Base-by-base conservation (phyloP, 2,888 invertebrate species). In the Amphiduros pacificus region DNA sequence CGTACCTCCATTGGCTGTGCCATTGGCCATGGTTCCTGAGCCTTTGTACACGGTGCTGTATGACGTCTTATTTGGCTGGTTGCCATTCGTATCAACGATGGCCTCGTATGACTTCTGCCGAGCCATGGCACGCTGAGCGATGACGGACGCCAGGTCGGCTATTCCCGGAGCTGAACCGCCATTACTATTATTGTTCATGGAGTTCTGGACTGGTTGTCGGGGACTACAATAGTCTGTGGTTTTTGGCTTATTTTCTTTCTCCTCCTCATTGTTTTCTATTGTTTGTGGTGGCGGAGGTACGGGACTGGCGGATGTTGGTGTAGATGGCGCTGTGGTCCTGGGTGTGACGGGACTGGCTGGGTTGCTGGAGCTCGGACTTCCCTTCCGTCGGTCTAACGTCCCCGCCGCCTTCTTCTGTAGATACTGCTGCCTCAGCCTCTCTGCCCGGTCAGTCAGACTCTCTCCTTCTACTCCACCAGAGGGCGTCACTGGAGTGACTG, bases 401-500 rank as follows among this genome's bases (percentile, higher is more conserved):
- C 56, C 61, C 6, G 64, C 55, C 24, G 60, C 36, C 55, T 61
- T 73, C 62, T 71, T 74, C 59, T 74, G 71, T 20, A 80, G 57
- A 60, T 71, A 77, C 40, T 77, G 75, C 53, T 73, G 76, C 17
- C 79, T 58, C 14, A 74, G 74, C 63, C 74, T 76, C 65, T 78
- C 79, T 20, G 79, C 79, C 32, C 74, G 58, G 4, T 75, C 76
- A 40, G 76, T 65, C 63, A 75, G 77, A 63, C 79, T 65, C 11
- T 49, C 50, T 29, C 49, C 14, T 24, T 51, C 57, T 28, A 11
- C 24, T 22, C 11, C 24, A 17, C 22, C 17, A 22, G 26, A 27
- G 6, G 24, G 32, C 11, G 26, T 49, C 22, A 22, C 22, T 5
- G 44, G 44, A 9, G 44, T 5, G 5, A 48, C 49, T 27, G 28